Conservation (phyloP, 2,888 invertebrate species). For the Apodemia mormo region DNA sequence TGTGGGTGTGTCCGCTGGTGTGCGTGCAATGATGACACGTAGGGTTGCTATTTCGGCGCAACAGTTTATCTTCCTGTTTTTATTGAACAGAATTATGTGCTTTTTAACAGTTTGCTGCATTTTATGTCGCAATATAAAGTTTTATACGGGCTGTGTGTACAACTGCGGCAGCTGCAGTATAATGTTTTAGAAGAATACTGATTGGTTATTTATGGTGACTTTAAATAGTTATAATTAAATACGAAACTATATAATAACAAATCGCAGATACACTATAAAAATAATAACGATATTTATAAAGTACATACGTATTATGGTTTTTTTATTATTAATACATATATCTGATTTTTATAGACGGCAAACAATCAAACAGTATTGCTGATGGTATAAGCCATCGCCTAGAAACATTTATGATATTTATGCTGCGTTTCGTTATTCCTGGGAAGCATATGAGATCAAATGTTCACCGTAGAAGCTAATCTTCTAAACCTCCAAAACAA, state of each 20-base stretch:
- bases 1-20: slow-evolving; percentile 23
- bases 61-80: slow-evolving; percentile 61
- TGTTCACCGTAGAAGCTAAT: too few species aligned
- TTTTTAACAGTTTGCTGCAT: slow-evolving; percentile 17
- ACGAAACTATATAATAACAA: background rate
- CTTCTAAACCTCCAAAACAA: too few species aligned
- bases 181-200: background rate
- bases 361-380: too few species aligned
- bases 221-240: background rate
- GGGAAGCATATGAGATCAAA: too few species aligned
- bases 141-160: slow-evolving; percentile 14
- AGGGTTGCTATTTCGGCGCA: slow-evolving; percentile 59
- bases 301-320: too few species aligned
- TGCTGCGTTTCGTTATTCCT: too few species aligned
- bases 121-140: slow-evolving; percentile 18
- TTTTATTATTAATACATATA: too few species aligned
- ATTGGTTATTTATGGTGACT: background rate
- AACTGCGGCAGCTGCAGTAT: slow-evolving; percentile 18
- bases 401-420: too few species aligned
- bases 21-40: slow-evolving; percentile 40
- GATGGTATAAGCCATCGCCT: too few species aligned
- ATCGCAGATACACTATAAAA: too few species aligned
- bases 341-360: too few species aligned
- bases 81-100: slow-evolving; percentile 24
- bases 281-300: too few species aligned